Evolutionary conservation across 2,888 invertebrate species (phyloP), one percentile per base, ranked within the genome.

Genomic region (Cepaea hortensis): DNA sequence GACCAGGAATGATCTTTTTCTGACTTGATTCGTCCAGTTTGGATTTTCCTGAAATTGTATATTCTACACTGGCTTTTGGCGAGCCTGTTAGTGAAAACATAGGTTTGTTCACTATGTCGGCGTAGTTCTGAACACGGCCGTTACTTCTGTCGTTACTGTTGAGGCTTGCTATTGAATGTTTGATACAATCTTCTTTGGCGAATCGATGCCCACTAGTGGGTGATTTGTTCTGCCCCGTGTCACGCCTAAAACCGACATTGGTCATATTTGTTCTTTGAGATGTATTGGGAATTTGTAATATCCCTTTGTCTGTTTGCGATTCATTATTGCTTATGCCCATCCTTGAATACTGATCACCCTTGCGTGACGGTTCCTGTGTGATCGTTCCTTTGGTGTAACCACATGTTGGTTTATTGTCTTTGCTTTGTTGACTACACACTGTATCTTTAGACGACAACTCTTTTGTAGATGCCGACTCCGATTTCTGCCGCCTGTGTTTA

Each of bases 61-160:
- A 77, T 3, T 55, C 55, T 23, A 55, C 6, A n/a, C n/a, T 23
- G 1, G n/a, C 61, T 23, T n/a, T 77, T 3, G 77, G 61, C 3
- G 77, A 77, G 3, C 55, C 20, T 61, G 6, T 77, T 23, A 11
- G 9, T 9, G 61, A 77, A 55, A 11, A 6, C 2, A 55, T 13
- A 13, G 55, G 23, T 23, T 55, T 55, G 23, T 77, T 77, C 11
- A 48, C 20, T 3, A 1, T 15, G 11, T 6, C 13, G 3, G 61
- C 0, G n/a, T 77, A 61, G 13, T 23, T 3, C n/a, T 50, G n/a
- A 1, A 23, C 23, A 55, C n/a, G 23, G 7, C 18, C 23, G 3
- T 55, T 55, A 55, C 13, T 48, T 61, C n/a, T 77, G 5, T 77
- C 77, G 23, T 77, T 77, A 20, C 77, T 77, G 77, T n/a, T 77